These are phyloP conservation scores for Arizona elegans DNA, from an alignment of 2,113 vertebrate genomes.

Conservation along the genomic window DNA sequence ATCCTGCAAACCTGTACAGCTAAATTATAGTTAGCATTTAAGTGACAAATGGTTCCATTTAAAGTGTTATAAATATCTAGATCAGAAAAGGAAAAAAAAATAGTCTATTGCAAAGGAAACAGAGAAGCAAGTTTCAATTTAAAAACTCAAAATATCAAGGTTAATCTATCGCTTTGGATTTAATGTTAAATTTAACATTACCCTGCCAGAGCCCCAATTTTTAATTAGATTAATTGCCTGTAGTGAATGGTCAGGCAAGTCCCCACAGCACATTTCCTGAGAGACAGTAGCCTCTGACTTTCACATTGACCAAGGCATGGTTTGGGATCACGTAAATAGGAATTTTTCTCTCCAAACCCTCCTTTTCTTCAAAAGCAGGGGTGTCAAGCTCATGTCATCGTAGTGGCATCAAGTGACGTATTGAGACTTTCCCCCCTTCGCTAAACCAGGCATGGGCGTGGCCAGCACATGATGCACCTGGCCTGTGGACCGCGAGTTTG, in stretches of 20 bases:
- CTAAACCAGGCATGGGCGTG: too few species aligned
- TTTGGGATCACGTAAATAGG: neutral
- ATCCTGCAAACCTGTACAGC: conserved; percentile 41
- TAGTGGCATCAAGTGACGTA: too few species aligned
- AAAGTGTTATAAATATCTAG: neutral
- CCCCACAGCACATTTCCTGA: neutral
- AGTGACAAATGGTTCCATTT: conserved; percentile 30
- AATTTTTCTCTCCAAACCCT: neutral
- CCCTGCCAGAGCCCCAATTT: too few species aligned
- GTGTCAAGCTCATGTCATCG: too few species aligned
- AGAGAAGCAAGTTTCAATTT: neutral
- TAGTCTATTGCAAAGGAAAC: neutral
- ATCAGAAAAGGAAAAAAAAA: neutral
- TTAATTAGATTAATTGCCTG: too few species aligned
- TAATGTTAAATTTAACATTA: neutral
- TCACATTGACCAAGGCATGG: neutral
- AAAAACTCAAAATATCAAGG: neutral
- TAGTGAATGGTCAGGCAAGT: neutral
- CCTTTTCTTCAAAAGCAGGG: neutral
- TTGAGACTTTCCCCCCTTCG: too few species aligned
- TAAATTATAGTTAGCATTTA: conserved; percentile 45
- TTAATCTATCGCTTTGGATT: neutral
- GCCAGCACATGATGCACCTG: too few species aligned
- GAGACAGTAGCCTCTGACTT: neutral
- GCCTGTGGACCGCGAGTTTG: too few species aligned